Base-by-base conservation (phyloP, 2,113 vertebrate genomes). In the Neomonachus schauinslandi region DNA sequence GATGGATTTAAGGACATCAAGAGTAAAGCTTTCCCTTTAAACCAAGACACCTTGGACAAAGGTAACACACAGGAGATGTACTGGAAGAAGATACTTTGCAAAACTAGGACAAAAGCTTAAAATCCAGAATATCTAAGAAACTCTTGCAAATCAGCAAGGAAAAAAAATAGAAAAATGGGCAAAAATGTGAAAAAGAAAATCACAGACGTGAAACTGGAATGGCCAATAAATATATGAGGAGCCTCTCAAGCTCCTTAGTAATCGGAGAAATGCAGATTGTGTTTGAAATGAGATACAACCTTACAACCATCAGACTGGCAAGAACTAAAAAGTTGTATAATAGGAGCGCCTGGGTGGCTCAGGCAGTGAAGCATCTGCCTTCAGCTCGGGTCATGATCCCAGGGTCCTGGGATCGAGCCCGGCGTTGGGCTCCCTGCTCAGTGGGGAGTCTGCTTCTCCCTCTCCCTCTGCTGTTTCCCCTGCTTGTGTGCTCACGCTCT, bases 131-230 rank as follows among this genome's bases (percentile, higher is more conserved):
- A 51, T 46, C 28, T 28, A 72, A 80, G 46, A 39, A 84, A 53
- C 33, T 67, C 57, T 71, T 39, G 0, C 18, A 93, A 67, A 22
- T 82, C 14, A 89, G 11, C 74, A 71, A 94, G 49, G 49, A 24
- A 59, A 46, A 93, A 46, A 65, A 72, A n/a, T 3, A 49, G 74
- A 82, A 91, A 77, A 86, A 21, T 19, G n/a, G 33, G 59, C 11
- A 90, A 49, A 92, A 89, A 26, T 51, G 59, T 53, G 77, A 51
- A 36, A 89, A 90, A 90, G 76, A 90, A 81, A 91, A 55, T 51
- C 81, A 92, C n/a, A 87, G 63, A 53, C 79, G n/a, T 85, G 21
- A 92, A 82, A 49, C 22, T 21, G 31, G 36, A 71, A 46, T 85
- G n/a, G 42, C 19, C 67, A 69, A 49, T 74, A 69, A 81, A 65